These are phyloP conservation scores for Eurois occulta DNA, from an alignment of 2,888 invertebrate species.

Conservation along the genomic window DNA sequence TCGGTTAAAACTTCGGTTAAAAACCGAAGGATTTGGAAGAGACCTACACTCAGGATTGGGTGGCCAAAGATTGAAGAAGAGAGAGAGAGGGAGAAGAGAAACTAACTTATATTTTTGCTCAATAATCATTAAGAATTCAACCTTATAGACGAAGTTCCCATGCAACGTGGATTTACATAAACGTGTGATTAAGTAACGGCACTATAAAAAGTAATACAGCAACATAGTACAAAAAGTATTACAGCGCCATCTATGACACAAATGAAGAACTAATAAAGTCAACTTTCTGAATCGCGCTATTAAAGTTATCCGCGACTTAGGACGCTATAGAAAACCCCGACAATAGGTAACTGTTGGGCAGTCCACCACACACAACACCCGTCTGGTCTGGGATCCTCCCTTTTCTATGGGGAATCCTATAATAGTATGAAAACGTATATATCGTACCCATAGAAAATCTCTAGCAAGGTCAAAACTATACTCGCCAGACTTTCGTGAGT, in stretches of 20 bases:
- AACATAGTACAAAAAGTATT: neutral
- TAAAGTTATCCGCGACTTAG: no score
- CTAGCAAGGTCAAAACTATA: neutral
- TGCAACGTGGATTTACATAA: rapidly evolving
- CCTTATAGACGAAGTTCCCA: neutral
- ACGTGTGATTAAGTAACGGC: neutral
- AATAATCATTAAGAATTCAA: neutral
- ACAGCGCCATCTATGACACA: neutral
- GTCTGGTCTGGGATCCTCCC: no score
- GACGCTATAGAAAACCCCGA: neutral
- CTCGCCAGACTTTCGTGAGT: neutral
- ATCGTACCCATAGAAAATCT: neutral
- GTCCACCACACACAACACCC: no score
- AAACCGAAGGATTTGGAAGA: no score
- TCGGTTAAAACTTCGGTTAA: no score
- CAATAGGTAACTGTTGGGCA: no score
- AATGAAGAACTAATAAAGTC: neutral
- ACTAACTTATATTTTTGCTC: neutral
- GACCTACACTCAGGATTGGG: no score
- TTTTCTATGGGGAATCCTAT: neutral
- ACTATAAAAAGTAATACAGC: neutral
- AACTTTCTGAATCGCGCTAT: neutral
- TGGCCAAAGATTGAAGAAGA: no score
- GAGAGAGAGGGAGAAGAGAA: no score
- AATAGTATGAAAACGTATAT: neutral